Conservation (phyloP, 2,113 vertebrate genomes). For the Nanorana parkeri region DNA sequence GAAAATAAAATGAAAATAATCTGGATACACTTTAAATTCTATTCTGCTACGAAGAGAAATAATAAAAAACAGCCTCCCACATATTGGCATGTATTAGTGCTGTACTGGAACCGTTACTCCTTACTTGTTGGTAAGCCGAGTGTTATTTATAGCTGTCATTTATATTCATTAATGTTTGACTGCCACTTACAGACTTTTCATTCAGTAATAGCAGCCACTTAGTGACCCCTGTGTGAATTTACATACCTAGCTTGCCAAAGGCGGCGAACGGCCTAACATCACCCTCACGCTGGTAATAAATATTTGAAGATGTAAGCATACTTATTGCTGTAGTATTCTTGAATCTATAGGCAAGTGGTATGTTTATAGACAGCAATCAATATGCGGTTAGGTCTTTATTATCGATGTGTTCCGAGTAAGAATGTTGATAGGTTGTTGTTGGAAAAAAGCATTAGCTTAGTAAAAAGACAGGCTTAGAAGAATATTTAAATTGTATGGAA, state of each 20-base stretch:
- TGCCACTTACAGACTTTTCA: slow-evolving; percentile 32
- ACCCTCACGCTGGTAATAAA: slow-evolving; percentile 39
- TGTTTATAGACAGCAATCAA: slow-evolving; percentile 23
- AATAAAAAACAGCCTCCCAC: slow-evolving; percentile 15
- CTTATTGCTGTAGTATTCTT: background rate
- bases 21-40: background rate
- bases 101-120: background rate
- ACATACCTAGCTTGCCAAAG: slow-evolving; percentile 12
- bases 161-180: slow-evolving; percentile 40
- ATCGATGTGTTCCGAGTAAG: slow-evolving; percentile 13
- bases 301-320: slow-evolving; percentile 26
- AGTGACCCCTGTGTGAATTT: slow-evolving; percentile 22
- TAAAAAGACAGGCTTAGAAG: no score
- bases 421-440: background rate
- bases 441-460: no score
- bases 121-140: slow-evolving; percentile 12
- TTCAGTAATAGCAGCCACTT: slow-evolving; percentile 29
- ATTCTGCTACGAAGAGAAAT: background rate
- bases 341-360: background rate
- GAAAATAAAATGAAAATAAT: background rate
- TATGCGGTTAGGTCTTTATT: slow-evolving; percentile 24
- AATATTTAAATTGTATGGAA: no score
- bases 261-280: slow-evolving; percentile 6
- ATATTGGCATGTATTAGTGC: slow-evolving; percentile 3
- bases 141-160: slow-evolving; percentile 44